Base-by-base conservation (phyloP, 2,888 invertebrate species). In the Apodemia mormo region DNA sequence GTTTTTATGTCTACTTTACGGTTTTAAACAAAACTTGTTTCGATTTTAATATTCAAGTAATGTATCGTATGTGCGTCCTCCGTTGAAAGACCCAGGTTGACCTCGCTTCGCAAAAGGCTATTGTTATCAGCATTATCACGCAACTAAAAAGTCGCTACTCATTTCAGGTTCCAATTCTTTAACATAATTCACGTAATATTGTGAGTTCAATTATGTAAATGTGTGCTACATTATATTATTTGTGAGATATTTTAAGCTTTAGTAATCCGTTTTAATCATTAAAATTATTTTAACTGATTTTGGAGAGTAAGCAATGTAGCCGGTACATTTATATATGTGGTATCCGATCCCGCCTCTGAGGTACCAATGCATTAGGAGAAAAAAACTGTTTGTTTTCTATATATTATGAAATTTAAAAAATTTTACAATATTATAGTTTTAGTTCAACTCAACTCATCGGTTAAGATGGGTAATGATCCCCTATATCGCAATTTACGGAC, bases 81-180 rank as follows among this genome's bases (percentile, higher is more conserved):
- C 54, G 33, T 67, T 30, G 14, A 30, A 33, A 49, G 65, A 43
- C 65, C 65, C 61, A 12, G 33, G 37, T 56, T 43, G 68, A 68
- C 68, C 65, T 68, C 49, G 61, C 65, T 65, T 43, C 33, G 43
- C 12, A 40, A 56, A 69, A 69, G 56, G 69, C 65, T 69, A 65
- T 69, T 69, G 69, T 69, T 54, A 3, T 22, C 54, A 65, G 65
- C 9, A 30, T 54, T 14, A 65, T 66, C 69, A 54, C 40, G 65
- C 56, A 54, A 9, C 65, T 29, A 45, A 49, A 65, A 68, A 68
- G 30, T 52, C 14, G 37, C 22, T 40, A n/a, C 33, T 33, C 30
- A 40, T 58, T 58, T 67, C 6, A 30, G 14, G 33, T 14, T 64
- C 37, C 7, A 9, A 37, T 61, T 61, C 10, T 33, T 33, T 14